Evolutionary conservation across 2,888 invertebrate genomes (phyloP).

Genomic region (Calameuta idolon): DNA sequence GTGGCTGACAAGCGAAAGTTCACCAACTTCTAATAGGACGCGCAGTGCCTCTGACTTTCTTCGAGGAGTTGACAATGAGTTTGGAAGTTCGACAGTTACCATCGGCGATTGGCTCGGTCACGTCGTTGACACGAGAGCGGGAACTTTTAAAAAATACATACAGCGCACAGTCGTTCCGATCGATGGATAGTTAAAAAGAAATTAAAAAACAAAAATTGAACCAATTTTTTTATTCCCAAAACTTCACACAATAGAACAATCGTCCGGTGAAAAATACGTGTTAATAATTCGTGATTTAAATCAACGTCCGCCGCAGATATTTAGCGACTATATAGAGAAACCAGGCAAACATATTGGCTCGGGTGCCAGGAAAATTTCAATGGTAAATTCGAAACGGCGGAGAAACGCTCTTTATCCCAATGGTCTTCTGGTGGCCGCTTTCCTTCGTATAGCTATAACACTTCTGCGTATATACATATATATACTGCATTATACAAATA

Average conservation of each 20-base stretch:
- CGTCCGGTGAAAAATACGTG: conserved; percentile 21
- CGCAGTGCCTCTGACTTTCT: background rate
- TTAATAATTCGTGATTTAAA: conserved; percentile 39
- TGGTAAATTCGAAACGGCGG: conserved; percentile 22
- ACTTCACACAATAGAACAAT: background rate
- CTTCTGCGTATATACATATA: conserved; percentile 12
- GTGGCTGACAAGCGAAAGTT: background rate
- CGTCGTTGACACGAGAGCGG: background rate
- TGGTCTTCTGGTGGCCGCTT: background rate
- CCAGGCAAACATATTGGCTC: conserved; percentile 25
- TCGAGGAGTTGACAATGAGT: background rate
- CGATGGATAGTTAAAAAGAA: background rate
- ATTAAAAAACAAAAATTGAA: background rate
- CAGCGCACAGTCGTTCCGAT: background rate
- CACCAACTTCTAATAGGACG: background rate
- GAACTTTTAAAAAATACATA: background rate
- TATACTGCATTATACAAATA: conserved; percentile 27
- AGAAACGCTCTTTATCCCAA: background rate
- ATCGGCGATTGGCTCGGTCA: background rate
- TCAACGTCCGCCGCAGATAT: conserved; percentile 35
- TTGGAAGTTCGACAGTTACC: background rate
- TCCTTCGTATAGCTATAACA: background rate
- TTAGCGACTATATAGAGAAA: conserved; percentile 8
- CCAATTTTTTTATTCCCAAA: background rate
- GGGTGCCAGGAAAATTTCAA: conserved; percentile 35